Conservation (phyloP, 2,113 vertebrate species). For the Corvus moneduloides region DNA sequence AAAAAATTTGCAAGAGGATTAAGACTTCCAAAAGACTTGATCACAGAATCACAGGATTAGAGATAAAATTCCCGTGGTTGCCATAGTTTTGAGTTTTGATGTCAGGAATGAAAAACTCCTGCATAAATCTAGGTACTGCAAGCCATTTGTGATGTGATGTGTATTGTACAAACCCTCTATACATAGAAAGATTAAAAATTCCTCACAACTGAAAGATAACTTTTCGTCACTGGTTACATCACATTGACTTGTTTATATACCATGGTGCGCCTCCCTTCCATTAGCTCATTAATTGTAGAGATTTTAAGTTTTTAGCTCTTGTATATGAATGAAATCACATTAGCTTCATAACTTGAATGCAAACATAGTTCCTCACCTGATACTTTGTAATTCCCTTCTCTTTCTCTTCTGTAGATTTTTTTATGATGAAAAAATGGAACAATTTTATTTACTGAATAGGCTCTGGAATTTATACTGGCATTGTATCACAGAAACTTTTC, state of each 20-base stretch:
- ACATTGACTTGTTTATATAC: neutral
- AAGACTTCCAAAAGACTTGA: neutral
- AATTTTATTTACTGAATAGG: neutral
- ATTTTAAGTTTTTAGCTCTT: neutral
- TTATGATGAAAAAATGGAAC: neutral
- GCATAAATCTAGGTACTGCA: neutral
- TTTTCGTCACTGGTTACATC: neutral
- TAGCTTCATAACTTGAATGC: neutral
- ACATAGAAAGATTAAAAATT: neutral
- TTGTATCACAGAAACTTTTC: neutral
- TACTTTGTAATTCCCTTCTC: neutral
- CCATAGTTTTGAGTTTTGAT: neutral
- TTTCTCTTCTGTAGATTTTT: neutral
- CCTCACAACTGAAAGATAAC: neutral
- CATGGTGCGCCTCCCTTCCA: fast-evolving
- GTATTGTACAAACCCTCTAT: neutral
- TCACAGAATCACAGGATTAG: neutral
- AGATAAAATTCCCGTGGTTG: fast-evolving
- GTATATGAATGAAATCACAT: neutral
- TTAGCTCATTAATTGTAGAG: neutral
- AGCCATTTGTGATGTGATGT: neutral
- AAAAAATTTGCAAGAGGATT: neutral
- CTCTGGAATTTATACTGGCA: neutral
- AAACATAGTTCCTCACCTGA: neutral
- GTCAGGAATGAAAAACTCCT: neutral